Conservation (phyloP, 2,888 invertebrate genomes). For the Rhingia campestris region DNA sequence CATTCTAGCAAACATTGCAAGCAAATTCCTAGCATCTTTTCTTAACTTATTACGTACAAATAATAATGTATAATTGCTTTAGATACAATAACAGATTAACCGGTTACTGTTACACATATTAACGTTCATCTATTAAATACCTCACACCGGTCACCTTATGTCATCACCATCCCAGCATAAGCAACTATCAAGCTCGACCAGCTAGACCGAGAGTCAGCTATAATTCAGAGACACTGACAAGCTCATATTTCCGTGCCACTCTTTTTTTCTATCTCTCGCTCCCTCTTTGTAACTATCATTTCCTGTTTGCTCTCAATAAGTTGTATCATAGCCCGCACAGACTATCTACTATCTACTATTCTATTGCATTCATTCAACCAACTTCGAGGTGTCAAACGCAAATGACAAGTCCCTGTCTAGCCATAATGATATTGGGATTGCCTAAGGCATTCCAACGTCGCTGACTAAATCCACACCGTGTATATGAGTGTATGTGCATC, state of each 20-base stretch:
- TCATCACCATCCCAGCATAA: conserved; percentile 1
- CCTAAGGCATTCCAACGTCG: conserved; percentile 9
- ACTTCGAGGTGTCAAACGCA: conserved; percentile 30
- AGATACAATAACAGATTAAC: background rate
- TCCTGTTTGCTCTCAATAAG: conserved; percentile 41
- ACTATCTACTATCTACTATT: conserved; percentile 45
- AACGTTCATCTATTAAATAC: background rate
- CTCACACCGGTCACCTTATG: background rate
- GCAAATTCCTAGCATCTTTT: too few species aligned
- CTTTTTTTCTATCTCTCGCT: background rate
- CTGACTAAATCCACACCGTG: too few species aligned
- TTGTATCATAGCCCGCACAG: conserved; percentile 20
- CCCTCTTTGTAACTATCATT: conserved; percentile 16
- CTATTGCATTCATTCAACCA: conserved; percentile 49
- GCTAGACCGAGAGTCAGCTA: conserved; percentile 16
- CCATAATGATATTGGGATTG: conserved; percentile 50
- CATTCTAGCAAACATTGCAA: too few species aligned
- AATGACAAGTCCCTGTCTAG: conserved; percentile 24
- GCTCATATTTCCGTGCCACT: conserved; percentile 19
- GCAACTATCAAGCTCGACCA: conserved; percentile 12
- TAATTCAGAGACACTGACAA: conserved; percentile 6
- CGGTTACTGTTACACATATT: background rate
- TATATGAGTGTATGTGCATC: too few species aligned
- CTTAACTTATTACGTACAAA: background rate
- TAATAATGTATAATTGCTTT: background rate